Evolutionary conservation across 2,888 invertebrate genomes (phyloP).

Genomic region (Limnephilus lunatus): DNA sequence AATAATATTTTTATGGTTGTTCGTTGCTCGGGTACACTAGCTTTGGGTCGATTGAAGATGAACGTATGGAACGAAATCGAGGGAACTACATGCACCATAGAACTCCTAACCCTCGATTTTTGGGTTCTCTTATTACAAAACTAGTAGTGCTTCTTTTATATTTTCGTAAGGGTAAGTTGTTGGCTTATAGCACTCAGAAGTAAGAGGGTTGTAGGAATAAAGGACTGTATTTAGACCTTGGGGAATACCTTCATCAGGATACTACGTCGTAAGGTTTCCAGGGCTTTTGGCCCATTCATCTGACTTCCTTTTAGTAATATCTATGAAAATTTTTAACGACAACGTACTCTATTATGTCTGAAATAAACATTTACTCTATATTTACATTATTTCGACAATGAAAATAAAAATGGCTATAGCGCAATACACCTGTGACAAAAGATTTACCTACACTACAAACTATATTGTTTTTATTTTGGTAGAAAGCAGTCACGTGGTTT

Average conservation of each 20-base stretch:
- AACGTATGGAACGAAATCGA: neutral
- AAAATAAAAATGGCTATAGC: too few relatives aligned
- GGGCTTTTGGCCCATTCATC: neutral
- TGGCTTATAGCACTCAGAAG: neutral
- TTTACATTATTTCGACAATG: too few relatives aligned
- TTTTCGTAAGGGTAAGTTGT: neutral
- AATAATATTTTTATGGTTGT: too few relatives aligned
- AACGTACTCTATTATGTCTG: too few relatives aligned
- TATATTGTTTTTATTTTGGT: too few relatives aligned
- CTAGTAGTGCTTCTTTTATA: neutral
- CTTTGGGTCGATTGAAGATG: too few relatives aligned
- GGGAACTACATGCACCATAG: neutral
- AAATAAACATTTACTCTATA: too few relatives aligned
- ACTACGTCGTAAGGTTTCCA: neutral
- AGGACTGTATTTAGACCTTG: neutral
- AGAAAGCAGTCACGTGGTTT: too few relatives aligned
- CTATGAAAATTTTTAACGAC: too few relatives aligned
- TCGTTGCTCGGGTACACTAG: too few relatives aligned
- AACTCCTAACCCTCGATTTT: neutral
- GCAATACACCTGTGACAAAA: too few relatives aligned
- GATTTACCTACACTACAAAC: too few relatives aligned
- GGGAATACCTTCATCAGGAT: neutral
- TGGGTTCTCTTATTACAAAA: neutral
- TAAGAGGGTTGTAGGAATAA: neutral
- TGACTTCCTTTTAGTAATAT: neutral